Conservation (phyloP, 1,140 invertebrate genomes). For the Procambarus clarkii region DNA sequence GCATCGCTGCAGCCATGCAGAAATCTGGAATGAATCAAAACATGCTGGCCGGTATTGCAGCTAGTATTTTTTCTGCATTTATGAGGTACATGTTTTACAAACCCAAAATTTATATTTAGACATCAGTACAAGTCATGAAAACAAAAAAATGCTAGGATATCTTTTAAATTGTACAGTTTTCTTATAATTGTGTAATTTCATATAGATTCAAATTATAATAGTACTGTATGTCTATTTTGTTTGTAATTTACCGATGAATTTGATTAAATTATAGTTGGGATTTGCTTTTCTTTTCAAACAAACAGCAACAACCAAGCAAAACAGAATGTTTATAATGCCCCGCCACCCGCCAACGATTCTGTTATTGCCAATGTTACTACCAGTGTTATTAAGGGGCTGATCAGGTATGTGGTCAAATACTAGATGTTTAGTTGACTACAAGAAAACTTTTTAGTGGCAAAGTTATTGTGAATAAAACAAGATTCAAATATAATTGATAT, state of each 20-base stretch:
- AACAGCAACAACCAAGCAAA: slow-evolving; percentile 5
- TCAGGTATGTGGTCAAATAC: slow-evolving; percentile 7
- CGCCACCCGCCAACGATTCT: slow-evolving; percentile 16
- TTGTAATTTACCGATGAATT: no score
- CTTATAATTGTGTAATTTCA: background rate
- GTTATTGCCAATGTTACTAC: slow-evolving; percentile 31
- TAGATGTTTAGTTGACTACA: no score
- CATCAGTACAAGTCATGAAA: background rate
- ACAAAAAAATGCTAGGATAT: background rate
- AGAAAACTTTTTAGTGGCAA: no score
- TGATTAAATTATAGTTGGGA: background rate
- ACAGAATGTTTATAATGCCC: slow-evolving; percentile 8
- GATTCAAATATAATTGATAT: no score
- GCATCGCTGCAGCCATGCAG: slow-evolving; percentile 19
- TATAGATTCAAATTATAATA: no score
- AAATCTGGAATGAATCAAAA: slow-evolving; percentile 24
- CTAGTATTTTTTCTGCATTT: slow-evolving; percentile 14
- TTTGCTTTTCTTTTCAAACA: background rate
- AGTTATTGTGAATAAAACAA: no score
- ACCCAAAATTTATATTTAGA: background rate
- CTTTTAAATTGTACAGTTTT: background rate
- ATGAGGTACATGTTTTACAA: slow-evolving; percentile 10
- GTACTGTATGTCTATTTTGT: no score
- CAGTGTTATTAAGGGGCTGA: slow-evolving; percentile 22
- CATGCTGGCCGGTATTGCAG: slow-evolving; percentile 31